phyloP scores from a whole-genome alignment of 2,113 vertebrate genomes.

The Aramus guarauna region DNA sequence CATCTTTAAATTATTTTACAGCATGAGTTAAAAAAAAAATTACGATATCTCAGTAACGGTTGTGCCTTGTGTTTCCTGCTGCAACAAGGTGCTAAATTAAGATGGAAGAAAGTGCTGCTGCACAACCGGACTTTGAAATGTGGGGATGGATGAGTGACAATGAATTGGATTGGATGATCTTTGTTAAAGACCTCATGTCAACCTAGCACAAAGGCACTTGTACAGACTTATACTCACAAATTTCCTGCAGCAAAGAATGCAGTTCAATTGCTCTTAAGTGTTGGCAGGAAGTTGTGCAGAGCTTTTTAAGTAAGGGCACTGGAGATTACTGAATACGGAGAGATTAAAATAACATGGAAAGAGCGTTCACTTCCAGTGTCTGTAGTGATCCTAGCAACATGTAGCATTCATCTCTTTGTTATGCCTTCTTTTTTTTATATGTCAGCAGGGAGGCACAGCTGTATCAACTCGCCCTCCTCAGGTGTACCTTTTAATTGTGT shows the following conservation, averaged over 20 bases:
- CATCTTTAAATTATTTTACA: neutral
- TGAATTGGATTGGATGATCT: neutral
- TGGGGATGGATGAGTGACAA: neutral
- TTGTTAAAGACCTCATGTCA: neutral
- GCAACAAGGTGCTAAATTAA: neutral
- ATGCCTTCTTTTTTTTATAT: neutral
- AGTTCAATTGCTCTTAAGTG: neutral
- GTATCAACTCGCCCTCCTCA: neutral
- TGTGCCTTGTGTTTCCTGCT: neutral
- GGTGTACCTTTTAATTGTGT: neutral
- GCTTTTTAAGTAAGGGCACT: neutral
- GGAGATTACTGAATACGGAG: rapidly evolving
- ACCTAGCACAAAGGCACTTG: neutral
- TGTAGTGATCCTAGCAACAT: neutral
- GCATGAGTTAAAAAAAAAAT: neutral
- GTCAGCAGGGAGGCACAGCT: neutral
- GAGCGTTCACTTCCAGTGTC: neutral
- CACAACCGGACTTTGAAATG: neutral
- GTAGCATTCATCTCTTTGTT: neutral
- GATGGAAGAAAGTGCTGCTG: neutral
- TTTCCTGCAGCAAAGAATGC: neutral
- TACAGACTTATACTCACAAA: neutral
- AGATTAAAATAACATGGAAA: neutral
- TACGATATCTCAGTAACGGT: neutral
- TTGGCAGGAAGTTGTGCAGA: neutral